These are phyloP conservation scores for Punctoribates punctum DNA, from an alignment of 2,888 invertebrate species.

Conservation along the genomic window DNA sequence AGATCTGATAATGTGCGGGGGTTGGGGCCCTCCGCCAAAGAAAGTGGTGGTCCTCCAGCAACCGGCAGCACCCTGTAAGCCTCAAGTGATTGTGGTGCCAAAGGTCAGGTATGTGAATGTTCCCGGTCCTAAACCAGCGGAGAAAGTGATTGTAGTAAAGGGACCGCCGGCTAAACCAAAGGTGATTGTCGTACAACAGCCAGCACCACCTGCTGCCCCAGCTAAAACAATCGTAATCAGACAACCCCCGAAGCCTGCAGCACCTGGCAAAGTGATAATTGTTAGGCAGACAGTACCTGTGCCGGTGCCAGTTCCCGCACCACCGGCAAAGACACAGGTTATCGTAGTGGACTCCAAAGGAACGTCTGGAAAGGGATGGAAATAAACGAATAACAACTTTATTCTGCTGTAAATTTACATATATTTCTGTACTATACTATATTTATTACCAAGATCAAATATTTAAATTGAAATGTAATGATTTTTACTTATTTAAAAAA, in stretches of 20 bases:
- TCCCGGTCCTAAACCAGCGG: conserved; percentile 16
- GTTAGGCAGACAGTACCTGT: conserved; percentile 11
- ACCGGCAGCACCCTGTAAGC: not conserved
- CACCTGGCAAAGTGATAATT: not conserved
- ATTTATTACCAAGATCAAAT: too few species aligned
- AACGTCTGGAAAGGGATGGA: not conserved
- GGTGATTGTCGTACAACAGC: conserved; percentile 11
- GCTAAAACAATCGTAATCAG: conserved; percentile 26
- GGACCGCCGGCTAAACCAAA: not conserved
- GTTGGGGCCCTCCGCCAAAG: conserved; percentile 3
- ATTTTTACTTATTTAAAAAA: too few species aligned
- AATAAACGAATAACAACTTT: not conserved
- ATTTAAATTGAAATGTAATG: too few species aligned
- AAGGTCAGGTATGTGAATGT: conserved; percentile 2
- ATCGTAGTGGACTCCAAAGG: not conserved
- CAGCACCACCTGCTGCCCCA: not conserved
- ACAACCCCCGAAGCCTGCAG: not conserved
- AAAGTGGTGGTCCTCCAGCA: not conserved
- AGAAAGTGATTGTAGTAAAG: conserved; percentile 16
- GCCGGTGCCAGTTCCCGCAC: not conserved
- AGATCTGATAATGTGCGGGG: not conserved
- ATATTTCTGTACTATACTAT: too few species aligned
- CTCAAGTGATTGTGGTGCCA: conserved; percentile 12
- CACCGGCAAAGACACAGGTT: not conserved
- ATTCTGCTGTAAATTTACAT: too few species aligned